Evolutionary conservation across 2,888 invertebrate genomes (phyloP).

Genomic region (Ptilodon capucinus): DNA sequence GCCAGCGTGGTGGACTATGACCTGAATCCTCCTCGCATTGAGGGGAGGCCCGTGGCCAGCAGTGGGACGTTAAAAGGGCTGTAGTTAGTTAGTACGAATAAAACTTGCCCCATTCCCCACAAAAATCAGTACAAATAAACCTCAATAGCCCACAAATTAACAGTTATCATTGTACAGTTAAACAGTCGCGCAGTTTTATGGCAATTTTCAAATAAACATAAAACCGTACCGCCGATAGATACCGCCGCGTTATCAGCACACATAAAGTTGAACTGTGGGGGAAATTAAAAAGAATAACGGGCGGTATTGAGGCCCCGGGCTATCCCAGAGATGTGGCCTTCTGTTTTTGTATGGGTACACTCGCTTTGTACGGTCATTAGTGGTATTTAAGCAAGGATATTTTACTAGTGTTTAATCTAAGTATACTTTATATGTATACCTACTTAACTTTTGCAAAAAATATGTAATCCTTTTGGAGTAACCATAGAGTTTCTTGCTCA

Average conservation of each 20-base stretch:
- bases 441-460: no score
- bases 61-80: no score
- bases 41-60: no score
- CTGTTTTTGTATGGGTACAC: neutral
- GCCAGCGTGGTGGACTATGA: no score
- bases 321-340: neutral
- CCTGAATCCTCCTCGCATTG: no score
- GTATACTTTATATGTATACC: no score
- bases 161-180: neutral
- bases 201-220: conserved; percentile 5
- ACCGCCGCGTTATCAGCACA: conserved; percentile 16
- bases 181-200: neutral
- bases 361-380: neutral
- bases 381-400: neutral
- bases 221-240: neutral
- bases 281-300: conserved; percentile 31
- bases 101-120: no score
- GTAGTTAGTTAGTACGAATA: no score
- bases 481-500: no score
- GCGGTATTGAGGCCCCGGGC: conserved; percentile 5
- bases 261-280: conserved; percentile 14
- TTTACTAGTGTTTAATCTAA: no score
- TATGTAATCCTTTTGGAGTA: no score
- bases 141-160: neutral
- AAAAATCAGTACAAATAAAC: neutral